Evolutionary conservation across 2,113 vertebrate species (phyloP).

Genomic region (Zeus faber): DNA sequence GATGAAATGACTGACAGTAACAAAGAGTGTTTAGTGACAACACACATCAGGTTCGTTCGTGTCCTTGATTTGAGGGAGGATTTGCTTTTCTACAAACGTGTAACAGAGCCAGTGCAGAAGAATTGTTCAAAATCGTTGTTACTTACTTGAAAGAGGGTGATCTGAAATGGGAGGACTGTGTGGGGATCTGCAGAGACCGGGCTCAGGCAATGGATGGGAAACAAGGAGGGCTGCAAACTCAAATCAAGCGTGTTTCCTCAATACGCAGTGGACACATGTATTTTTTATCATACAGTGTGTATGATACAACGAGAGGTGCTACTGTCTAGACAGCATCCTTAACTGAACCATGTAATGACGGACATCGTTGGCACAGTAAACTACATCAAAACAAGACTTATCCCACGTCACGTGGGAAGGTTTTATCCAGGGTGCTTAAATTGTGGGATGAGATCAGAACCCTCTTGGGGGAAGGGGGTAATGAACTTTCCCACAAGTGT

Average conservation of each 20-base stretch:
- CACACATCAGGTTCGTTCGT: background rate
- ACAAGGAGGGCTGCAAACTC: constrained; percentile 8
- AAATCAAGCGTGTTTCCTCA: constrained; percentile 1
- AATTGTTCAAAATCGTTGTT: constrained; percentile 9
- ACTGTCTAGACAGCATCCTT: constrained; percentile 5
- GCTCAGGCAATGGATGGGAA: constrained; percentile 21
- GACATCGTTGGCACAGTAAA: constrained; percentile 10
- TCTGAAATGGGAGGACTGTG: constrained; percentile 27
- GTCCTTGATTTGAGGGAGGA: background rate
- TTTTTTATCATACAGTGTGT: too few relatives aligned
- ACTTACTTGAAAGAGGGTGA: constrained; percentile 13
- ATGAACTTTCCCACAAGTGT: constrained; percentile 12
- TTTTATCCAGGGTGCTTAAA: constrained; percentile 22
- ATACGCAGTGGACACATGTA: constrained; percentile 22
- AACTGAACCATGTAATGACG: constrained; percentile 14
- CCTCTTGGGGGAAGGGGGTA: constrained; percentile 18
- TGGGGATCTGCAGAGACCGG: constrained; percentile 11
- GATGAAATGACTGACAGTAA: background rate
- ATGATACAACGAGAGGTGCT: constrained; percentile 22
- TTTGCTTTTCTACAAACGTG: background rate
- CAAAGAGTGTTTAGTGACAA: background rate
- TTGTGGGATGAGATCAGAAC: constrained; percentile 20
- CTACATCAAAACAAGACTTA: constrained; percentile 19
- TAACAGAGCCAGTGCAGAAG: background rate
- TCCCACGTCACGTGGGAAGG: constrained; percentile 5